Percentiles rank a stretch among this genome's conserved stretches.
Conservation (phyloP, 2,797 vertebrate genomes). For the Labroides dimidiatus region DNA sequence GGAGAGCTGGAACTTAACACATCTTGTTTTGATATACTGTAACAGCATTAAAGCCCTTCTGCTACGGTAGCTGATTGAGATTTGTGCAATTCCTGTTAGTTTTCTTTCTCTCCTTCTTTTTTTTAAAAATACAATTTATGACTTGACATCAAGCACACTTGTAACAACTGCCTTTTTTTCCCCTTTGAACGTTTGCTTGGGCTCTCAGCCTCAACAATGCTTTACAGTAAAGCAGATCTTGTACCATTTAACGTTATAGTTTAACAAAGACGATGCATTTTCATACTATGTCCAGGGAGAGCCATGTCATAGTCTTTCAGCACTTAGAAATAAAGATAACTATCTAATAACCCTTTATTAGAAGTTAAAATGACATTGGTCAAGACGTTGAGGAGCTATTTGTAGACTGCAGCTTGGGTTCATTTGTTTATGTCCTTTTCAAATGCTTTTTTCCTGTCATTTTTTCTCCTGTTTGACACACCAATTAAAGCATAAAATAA, state of each 20-base stretch:
- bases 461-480: no score
- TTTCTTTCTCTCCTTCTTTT: slow-evolving; percentile 23
- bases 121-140: neutral
- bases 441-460: no score
- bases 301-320: no score
- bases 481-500: no score
- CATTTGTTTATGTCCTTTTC: no score
- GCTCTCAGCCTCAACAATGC: neutral
- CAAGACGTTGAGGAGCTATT: no score
- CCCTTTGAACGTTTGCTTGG: neutral
- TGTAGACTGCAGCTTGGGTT: no score
- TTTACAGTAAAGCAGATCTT: neutral
- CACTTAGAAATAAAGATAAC: no score
- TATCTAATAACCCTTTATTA: no score
- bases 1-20: slow-evolving; percentile 53
- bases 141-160: neutral
- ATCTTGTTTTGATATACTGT: slow-evolving; percentile 56
- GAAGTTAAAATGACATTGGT: no score
- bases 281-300: no score
- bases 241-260: neutral
- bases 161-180: neutral
- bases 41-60: slow-evolving; percentile 34
- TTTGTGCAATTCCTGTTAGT: slow-evolving; percentile 17
- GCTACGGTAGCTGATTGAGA: slow-evolving; percentile 36
- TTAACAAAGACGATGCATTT: no score